phyloP scores from a whole-genome alignment of 2,888 invertebrate species.

The Galeopsomyia nigrocyanea region DNA sequence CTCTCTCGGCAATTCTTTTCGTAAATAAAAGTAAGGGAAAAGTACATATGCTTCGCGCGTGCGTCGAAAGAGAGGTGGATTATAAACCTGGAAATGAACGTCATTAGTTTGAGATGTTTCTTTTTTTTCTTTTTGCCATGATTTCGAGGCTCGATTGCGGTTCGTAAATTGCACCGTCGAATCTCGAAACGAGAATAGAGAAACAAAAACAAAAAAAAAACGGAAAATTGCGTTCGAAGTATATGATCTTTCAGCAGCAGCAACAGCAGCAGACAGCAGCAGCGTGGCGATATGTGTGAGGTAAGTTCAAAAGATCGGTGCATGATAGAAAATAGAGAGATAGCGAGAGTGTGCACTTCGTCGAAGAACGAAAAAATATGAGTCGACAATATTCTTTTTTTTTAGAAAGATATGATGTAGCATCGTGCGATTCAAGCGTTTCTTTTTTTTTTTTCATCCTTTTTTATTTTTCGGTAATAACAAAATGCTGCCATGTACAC shows the following conservation, averaged over 20 bases:
- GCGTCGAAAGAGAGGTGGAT: background rate
- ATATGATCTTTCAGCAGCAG: too few relatives aligned
- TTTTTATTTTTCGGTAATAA: too few relatives aligned
- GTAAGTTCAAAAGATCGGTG: background rate
- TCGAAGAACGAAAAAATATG: too few relatives aligned
- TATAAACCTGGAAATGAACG: conserved; percentile 33
- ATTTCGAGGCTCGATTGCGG: conserved; percentile 6
- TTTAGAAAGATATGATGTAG: background rate
- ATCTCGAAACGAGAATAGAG: conserved; percentile 11
- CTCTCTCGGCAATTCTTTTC: too few relatives aligned
- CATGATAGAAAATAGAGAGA: background rate
- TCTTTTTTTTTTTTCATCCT: too few relatives aligned
- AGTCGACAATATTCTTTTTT: too few relatives aligned
- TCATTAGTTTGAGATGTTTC: conserved; percentile 7
- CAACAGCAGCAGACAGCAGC: too few relatives aligned
- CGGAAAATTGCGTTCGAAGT: too few relatives aligned
- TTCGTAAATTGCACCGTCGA: background rate
- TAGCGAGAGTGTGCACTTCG: background rate
- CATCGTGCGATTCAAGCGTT: conserved; percentile 1
- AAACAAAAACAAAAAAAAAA: background rate
- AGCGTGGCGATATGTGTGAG: too few relatives aligned
- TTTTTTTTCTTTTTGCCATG: too few relatives aligned
- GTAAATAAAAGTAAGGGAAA: too few relatives aligned
- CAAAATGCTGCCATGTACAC: too few relatives aligned
- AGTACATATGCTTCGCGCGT: background rate